Conservation (phyloP, 1,140 invertebrate genomes). For the Scaptomyza hsui region DNA sequence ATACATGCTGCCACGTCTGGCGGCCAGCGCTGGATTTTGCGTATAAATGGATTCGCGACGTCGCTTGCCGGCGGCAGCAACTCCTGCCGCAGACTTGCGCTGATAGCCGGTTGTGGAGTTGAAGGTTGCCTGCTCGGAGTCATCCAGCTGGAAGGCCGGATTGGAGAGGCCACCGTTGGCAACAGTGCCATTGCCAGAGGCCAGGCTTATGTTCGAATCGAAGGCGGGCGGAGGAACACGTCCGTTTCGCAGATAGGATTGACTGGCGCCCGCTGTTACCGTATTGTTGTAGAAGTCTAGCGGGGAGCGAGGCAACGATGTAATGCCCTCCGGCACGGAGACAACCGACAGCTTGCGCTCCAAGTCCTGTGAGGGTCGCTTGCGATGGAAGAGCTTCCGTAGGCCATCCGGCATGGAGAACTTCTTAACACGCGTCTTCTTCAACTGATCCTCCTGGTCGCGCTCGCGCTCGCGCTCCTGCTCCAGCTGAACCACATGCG, state of each 20-base stretch:
- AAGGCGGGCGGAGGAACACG: slow-evolving; percentile 53
- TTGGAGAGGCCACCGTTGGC: slow-evolving; percentile 46
- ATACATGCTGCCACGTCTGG: slow-evolving; percentile 73
- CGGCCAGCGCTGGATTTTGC: slow-evolving; percentile 64
- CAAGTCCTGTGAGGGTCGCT: slow-evolving; percentile 71
- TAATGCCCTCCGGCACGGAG: slow-evolving; percentile 73
- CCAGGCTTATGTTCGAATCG: slow-evolving; percentile 57
- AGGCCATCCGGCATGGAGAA: slow-evolving; percentile 81
- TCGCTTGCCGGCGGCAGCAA: slow-evolving; percentile 35
- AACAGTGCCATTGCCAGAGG: slow-evolving; percentile 16
- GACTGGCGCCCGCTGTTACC: slow-evolving; percentile 84
- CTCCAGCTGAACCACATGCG: slow-evolving; percentile 62
- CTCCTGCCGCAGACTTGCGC: slow-evolving; percentile 35
- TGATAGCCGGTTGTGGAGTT: slow-evolving; percentile 53
- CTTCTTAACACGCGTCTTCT: slow-evolving; percentile 72
- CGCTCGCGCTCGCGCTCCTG: slow-evolving; percentile 63
- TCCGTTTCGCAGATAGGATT: slow-evolving; percentile 64
- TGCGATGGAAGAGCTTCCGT: slow-evolving; percentile 70
- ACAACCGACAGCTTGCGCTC: slow-evolving; percentile 75
- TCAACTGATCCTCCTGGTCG: slow-evolving; percentile 50
- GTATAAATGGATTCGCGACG: slow-evolving; percentile 76
- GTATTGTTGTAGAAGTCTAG: slow-evolving; percentile 79
- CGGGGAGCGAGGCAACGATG: slow-evolving; percentile 44
- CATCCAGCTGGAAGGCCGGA: slow-evolving; percentile 62
- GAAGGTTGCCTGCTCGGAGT: slow-evolving; percentile 43